A percentile compares a stretch with the other conserved stretches of the same genome.
Evolutionary conservation across 2,113 vertebrate species (phyloP).

Genomic region (Struthidea cinerea): DNA sequence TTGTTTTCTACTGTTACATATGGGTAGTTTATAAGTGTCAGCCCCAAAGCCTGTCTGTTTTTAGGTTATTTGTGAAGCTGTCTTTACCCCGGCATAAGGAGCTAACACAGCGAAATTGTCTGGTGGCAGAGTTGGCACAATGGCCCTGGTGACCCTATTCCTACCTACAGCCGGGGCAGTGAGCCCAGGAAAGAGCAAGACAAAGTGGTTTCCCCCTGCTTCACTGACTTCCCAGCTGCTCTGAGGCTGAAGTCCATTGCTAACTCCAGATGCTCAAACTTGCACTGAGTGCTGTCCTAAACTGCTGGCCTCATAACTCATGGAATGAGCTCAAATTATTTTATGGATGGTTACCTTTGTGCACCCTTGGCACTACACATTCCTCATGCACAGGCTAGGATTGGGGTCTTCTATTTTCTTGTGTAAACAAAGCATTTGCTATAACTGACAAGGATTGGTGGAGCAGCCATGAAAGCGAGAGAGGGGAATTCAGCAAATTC

Average conservation of each 20-base stretch:
- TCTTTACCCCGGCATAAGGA: not conserved
- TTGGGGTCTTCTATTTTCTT: slow-evolving; percentile 8
- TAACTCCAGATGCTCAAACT: slow-evolving; percentile 31
- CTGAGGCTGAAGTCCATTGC: not conserved
- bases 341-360: slow-evolving; percentile 46
- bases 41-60: not conserved
- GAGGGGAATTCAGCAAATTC: slow-evolving; percentile 25
- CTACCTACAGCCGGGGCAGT: not conserved
- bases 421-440: slow-evolving; percentile 46
- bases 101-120: not conserved
- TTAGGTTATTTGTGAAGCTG: not conserved
- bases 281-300: not conserved
- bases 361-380: slow-evolving; percentile 8
- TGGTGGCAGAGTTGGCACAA: not conserved
- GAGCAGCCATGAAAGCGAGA: not conserved
- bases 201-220: not conserved
- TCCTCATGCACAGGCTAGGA: not conserved
- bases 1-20: not conserved
- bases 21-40: not conserved
- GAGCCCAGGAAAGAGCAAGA: not conserved
- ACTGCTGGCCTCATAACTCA: not conserved
- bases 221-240: slow-evolving; percentile 27
- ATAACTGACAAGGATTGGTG: not conserved
- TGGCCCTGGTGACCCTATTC: not conserved
- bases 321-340: slow-evolving; percentile 17